Evolutionary conservation across 1,140 invertebrate genomes (phyloP), one percentile per base, ranked within the genome.

Genomic region (Pseudomyrmex pallidus): DNA sequence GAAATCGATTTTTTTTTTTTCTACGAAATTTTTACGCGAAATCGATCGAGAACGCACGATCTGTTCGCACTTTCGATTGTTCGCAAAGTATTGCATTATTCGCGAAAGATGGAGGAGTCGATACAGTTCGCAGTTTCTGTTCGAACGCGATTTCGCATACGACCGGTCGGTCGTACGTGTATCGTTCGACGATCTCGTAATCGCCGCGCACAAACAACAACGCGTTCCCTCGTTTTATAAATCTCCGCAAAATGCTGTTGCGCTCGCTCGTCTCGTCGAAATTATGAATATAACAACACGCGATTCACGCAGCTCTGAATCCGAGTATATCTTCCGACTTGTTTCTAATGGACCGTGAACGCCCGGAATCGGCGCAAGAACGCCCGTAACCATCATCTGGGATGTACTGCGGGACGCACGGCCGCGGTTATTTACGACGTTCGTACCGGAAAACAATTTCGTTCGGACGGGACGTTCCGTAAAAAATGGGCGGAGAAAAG

Each of bases 251-350:
- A 76, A 20, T 66, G 54, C 35, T 35, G 35, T 35, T 35, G 46
- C 61, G 25, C n/a, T 66, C 48, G 62, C 66, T 77, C 62, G 25
- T 77, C 74, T 64, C 61, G 22, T 4, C 15, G 9, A 52, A 10
- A 17, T 52, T 68, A 50, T 48, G 22, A 62, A 63, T 63, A 22
- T 63, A 22, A 35, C 52, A 35, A 35, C 35, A 7, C 35, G 35
- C 35, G 35, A 35, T 35, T 35, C 5, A 35, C 15, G 48, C 44
- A 35, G 10, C n/a, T n/a, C 44, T 8, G 48, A 22, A 44, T 66
- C 25, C 22, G n/a, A 9, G 63, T 22, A n/a, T 66, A n/a, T 66
- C 50, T 56, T 66, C 48, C 17, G 61, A 76, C 10, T 46, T 22
- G 7, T 9, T 61, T 74, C 62, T 25, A n/a, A n/a, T 64, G 48